Base-by-base conservation (phyloP, 2,888 invertebrate genomes). In the Polylopha cassiicola region DNA sequence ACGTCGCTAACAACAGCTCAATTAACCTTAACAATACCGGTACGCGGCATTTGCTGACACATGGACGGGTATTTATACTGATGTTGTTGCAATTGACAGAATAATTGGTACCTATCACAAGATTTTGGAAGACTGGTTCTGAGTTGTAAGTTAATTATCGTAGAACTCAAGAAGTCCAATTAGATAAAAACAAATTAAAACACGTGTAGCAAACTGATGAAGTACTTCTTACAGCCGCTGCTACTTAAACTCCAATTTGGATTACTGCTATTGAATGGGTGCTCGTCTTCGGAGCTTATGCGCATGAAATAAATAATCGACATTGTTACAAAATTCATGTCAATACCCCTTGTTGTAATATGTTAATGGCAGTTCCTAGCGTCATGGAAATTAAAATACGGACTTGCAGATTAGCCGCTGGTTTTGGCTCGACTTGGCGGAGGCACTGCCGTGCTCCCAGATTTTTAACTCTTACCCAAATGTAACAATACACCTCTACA, bases 281-380 rank as follows among this genome's bases (percentile, higher is more conserved):
- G 58, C 34, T 55, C 54, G 55, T 54, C 60, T 63, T 53, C 48
- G 56, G 58, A 68, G 70, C 69, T 64, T 65, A 67, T 47, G 27
- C 37, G 59, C 75, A 80, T 79, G 62, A 64, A 58, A 76, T 77
- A 76, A 49, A 58, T 61, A 65, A 75, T 76, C 68, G 65, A 66
- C 64, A 64, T 69, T 68, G 72, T 74, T 77, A 78, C 76, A 75
- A 78, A 33, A 76, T 75, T 73, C 66, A 75, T 73, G 75, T 73
- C 45, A 80, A 81, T 80, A 76, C 55, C 46, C 65, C 79, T 82
- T 79, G 55, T 63, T 65, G 72, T 81, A 81, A 81, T 76, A 75
- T 74, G 61, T 56, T 64, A 64, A 64, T 70, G 66, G 72, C 58
- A 65, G 71, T 79, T 82, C 81, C 73, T 81, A 82, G n/a, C 81